phyloP scores from a whole-genome alignment of 2,113 vertebrate genomes.

The Herpetotheres cachinnans region DNA sequence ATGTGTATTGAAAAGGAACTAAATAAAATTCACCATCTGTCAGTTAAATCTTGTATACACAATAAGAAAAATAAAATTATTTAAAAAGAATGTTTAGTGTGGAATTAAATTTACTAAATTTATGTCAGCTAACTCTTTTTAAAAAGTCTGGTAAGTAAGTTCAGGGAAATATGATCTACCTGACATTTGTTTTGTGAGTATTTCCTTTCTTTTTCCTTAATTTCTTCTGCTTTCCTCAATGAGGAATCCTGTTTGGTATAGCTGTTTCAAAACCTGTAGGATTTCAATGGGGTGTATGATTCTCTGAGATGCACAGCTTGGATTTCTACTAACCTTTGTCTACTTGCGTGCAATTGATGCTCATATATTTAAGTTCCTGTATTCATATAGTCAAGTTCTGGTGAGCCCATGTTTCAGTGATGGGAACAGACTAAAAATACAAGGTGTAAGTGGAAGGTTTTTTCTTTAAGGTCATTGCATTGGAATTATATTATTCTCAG shows the following conservation, averaged over 20 bases:
- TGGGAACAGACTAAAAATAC: not conserved
- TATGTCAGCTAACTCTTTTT: not conserved
- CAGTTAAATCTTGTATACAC: not conserved
- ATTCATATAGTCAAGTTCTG: not conserved
- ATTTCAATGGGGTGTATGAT: not conserved
- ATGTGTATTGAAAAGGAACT: not conserved
- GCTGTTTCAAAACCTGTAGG: not conserved
- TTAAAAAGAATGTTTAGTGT: not conserved
- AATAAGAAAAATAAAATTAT: not conserved
- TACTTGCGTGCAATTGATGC: not conserved
- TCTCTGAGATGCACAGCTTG: not conserved
- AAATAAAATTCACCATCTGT: not conserved
- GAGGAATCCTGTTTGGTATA: not conserved
- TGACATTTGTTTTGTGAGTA: not conserved
- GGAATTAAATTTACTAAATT: not conserved
- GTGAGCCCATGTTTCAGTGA: not conserved
- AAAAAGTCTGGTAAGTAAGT: not conserved
- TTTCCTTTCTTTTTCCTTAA: not conserved
- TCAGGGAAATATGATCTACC: not conserved
- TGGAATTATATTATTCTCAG: not conserved
- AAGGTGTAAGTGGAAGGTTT: not conserved
- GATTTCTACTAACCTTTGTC: not conserved
- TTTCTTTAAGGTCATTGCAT: not conserved
- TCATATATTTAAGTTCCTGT: not conserved
- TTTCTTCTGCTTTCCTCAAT: not conserved